A percentile compares a stretch with the other conserved stretches of the same genome.
These are phyloP conservation scores for Stigmatopora nigra DNA, from an alignment of 2,113 vertebrate genomes.

Conservation along the genomic window DNA sequence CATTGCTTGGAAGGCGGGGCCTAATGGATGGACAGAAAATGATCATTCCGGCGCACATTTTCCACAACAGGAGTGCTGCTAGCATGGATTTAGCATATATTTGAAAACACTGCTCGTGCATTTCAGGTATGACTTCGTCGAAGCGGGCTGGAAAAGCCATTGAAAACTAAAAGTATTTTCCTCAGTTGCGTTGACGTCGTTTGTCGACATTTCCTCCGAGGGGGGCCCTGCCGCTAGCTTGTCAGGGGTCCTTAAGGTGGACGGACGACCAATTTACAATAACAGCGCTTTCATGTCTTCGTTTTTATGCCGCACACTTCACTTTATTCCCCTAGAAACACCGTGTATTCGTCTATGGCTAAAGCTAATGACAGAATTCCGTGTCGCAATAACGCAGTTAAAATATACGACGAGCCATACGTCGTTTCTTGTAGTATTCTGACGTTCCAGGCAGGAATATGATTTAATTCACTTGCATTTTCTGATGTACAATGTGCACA, in stretches of 20 bases:
- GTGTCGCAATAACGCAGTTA: neutral
- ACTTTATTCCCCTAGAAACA: neutral
- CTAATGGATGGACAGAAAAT: conserved; percentile 42
- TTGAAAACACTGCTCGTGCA: neutral
- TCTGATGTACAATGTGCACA: neutral
- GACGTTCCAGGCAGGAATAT: neutral
- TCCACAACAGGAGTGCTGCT: neutral
- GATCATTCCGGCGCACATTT: conserved; percentile 19
- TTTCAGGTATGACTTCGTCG: conserved; percentile 41
- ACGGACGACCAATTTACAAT: conserved; percentile 32
- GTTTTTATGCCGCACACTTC: neutral
- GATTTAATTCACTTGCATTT: neutral
- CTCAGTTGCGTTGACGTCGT: conserved; percentile 55
- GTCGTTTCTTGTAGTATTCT: neutral
- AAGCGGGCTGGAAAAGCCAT: neutral
- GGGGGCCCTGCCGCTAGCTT: conserved; percentile 49
- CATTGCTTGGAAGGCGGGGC: conserved; percentile 36
- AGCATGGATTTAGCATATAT: neutral
- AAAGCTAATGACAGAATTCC: neutral
- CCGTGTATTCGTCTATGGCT: neutral
- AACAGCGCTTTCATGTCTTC: neutral
- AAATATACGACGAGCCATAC: neutral
- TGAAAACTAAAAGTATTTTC: neutral
- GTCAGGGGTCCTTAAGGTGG: conserved; percentile 66
- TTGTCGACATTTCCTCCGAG: conserved; percentile 69